Evolutionary conservation across 2,113 vertebrate species (phyloP).

Genomic region (Psittacus erithacus): DNA sequence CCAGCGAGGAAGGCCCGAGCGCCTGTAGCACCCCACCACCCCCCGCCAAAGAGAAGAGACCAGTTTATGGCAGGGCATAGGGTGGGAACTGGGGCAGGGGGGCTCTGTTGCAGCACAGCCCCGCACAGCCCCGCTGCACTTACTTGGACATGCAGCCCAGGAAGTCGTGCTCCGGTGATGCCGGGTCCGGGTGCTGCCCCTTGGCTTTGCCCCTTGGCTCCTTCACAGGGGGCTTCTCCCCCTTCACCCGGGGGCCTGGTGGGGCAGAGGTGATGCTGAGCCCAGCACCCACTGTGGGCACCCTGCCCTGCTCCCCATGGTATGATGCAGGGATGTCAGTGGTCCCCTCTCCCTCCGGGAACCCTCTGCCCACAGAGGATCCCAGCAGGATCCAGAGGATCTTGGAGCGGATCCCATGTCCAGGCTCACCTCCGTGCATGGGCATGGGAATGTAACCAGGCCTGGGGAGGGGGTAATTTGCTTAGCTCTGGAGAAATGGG

Average conservation of each 20-base stretch:
- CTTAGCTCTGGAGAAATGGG: not conserved
- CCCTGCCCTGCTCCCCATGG: not conserved
- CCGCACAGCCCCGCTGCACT: not conserved
- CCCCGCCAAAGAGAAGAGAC: conserved; percentile 30
- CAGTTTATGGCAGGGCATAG: not conserved
- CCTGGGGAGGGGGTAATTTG: not conserved
- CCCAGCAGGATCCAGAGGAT: not conserved
- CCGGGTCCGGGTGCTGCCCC: conserved; percentile 67
- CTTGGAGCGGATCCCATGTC: not conserved
- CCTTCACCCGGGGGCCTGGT: conserved; percentile 76
- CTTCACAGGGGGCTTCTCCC: conserved; percentile 73
- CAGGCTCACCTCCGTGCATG: fast-evolving
- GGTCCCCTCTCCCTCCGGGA: fast-evolving
- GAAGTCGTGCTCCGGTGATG: conserved; percentile 87
- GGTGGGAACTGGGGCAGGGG: fast-evolving
- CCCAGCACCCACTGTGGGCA: fast-evolving
- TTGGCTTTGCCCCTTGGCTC: conserved; percentile 78
- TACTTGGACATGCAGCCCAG: conserved; percentile 97
- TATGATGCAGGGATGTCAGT: fast-evolving
- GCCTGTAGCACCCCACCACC: conserved; percentile 74
- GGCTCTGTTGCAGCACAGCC: fast-evolving
- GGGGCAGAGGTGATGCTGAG: not conserved
- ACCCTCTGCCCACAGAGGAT: not conserved
- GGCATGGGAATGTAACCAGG: not conserved
- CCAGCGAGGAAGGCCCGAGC: conserved; percentile 95